These are phyloP conservation scores for Atopsyche davidsoni DNA, from an alignment of 1,140 invertebrate species.

Conservation along the genomic window DNA sequence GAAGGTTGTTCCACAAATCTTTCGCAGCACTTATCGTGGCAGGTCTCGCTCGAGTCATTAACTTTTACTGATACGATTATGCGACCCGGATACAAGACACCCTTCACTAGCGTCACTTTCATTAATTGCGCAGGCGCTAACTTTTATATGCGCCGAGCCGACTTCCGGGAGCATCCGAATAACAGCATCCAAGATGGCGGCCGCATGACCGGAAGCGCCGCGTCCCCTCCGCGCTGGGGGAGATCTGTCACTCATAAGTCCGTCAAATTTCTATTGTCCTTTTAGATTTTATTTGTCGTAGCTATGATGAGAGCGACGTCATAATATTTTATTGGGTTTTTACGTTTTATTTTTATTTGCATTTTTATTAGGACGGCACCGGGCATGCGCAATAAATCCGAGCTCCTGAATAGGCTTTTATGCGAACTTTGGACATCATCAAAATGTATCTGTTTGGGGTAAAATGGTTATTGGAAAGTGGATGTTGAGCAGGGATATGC, in stretches of 20 bases:
- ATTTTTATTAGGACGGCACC: constrained; percentile 28
- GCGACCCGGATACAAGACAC: constrained; percentile 16
- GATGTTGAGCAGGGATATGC: not conserved
- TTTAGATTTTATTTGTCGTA: constrained; percentile 17
- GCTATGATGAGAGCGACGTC: constrained; percentile 22
- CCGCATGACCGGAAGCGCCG: constrained; percentile 15
- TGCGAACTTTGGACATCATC: constrained; percentile 25
- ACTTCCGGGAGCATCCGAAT: constrained; percentile 10
- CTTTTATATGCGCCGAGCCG: constrained; percentile 18
- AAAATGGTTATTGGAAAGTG: constrained; percentile 11
- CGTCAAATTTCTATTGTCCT: constrained; percentile 27
- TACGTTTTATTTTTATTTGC: constrained; percentile 31
- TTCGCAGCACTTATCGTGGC: no score
- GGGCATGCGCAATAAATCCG: constrained; percentile 25
- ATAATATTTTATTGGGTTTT: constrained; percentile 31
- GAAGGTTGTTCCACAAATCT: no score
- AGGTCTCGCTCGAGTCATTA: constrained; percentile 19
- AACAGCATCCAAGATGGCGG: constrained; percentile 4
- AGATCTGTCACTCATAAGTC: constrained; percentile 28
- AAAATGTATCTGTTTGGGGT: constrained; percentile 19
- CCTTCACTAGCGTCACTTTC: constrained; percentile 18
- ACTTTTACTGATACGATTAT: constrained; percentile 30
- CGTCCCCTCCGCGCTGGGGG: constrained; percentile 8
- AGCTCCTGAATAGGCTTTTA: constrained; percentile 17
- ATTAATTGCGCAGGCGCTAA: constrained; percentile 24